phyloP scores from a whole-genome alignment of 2,113 vertebrate genomes.

The Saccopteryx bilineata region DNA sequence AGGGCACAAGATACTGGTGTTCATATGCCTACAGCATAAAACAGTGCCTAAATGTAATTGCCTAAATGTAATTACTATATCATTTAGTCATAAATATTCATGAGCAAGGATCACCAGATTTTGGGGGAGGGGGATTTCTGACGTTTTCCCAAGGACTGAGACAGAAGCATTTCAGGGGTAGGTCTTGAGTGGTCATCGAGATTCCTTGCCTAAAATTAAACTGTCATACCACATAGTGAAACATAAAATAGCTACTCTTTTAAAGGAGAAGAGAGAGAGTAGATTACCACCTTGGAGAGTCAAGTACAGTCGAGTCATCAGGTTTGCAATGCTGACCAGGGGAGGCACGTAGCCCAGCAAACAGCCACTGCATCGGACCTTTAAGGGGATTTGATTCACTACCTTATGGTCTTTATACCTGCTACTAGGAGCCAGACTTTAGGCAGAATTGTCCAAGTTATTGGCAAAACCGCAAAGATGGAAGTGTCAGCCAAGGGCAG shows the following conservation, averaged over 20 bases:
- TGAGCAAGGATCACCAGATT: neutral
- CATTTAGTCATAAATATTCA: neutral
- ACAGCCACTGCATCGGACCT: fast-evolving
- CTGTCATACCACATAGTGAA: fast-evolving
- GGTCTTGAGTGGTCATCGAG: neutral
- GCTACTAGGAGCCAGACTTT: neutral
- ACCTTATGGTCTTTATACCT: neutral
- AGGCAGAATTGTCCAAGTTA: neutral
- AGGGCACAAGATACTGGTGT: neutral
- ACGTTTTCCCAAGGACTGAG: neutral
- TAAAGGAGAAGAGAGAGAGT: neutral
- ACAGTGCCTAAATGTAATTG: too few species aligned
- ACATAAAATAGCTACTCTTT: neutral
- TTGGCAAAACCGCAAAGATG: neutral
- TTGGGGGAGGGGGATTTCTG: neutral
- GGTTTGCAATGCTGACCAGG: neutral
- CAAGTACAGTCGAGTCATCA: neutral
- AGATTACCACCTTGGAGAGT: neutral
- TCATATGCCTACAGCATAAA: neutral
- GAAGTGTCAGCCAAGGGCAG: neutral
- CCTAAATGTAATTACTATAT: neutral
- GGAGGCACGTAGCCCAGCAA: neutral
- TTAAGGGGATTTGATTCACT: too few species aligned
- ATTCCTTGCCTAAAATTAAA: neutral
- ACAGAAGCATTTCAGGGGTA: neutral